Evolutionary conservation across 2,888 invertebrate genomes (phyloP).

Genomic region (Erannis defoliaria): DNA sequence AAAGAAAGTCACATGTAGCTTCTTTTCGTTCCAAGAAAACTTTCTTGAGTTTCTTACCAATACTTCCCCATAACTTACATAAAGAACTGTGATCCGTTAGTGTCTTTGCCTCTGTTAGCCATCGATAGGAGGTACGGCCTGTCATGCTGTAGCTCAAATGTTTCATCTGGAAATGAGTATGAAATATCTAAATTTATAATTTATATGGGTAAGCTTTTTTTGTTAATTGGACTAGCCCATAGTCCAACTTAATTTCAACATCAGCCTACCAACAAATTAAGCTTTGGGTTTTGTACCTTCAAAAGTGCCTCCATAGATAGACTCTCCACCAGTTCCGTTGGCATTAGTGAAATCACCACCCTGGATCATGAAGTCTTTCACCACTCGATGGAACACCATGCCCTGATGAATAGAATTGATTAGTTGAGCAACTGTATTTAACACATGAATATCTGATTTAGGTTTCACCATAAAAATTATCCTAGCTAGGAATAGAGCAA

Average conservation of each 20-base stretch:
- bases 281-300: constrained; percentile 92
- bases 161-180: constrained; percentile 93
- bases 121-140: constrained; percentile 97
- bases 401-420: constrained; percentile 72
- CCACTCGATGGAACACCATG: constrained; percentile 96
- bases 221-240: too few relatives aligned
- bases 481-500: too few relatives aligned
- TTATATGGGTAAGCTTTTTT: too few relatives aligned
- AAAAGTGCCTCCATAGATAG: constrained; percentile 98
- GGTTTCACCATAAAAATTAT: too few relatives aligned
- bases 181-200: too few relatives aligned
- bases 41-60: constrained; percentile 55
- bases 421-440: not conserved
- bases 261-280: too few relatives aligned
- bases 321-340: constrained; percentile 99
- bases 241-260: too few relatives aligned
- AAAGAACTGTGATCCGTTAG: constrained; percentile 99
- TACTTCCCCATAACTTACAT: constrained; percentile 91
- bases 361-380: constrained; percentile 99
- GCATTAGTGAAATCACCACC: constrained; percentile 96
- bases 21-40: too few relatives aligned
- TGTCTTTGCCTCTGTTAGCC: constrained; percentile 99
- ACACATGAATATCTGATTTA: too few relatives aligned
- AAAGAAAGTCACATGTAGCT: too few relatives aligned
- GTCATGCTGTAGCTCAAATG: constrained; percentile 95